Conservation (phyloP, 2,888 invertebrate species). For the Rhagonycha fulva region DNA sequence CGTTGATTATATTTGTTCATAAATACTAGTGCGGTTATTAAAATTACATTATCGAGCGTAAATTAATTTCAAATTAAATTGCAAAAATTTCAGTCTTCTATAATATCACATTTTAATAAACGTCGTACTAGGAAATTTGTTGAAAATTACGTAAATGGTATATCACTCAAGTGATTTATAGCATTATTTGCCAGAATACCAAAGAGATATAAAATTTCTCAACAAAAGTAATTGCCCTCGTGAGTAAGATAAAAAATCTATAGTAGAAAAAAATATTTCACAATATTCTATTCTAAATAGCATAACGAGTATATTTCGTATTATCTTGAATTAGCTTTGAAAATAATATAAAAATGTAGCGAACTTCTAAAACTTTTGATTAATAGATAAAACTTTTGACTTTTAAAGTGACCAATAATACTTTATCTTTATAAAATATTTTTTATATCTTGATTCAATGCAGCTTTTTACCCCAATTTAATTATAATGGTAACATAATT, state of each 20-base stretch:
- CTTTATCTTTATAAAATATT: not conserved
- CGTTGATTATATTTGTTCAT: slow-evolving; percentile 25
- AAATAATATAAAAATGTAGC: not conserved
- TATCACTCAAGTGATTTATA: slow-evolving; percentile 18
- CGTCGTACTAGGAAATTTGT: slow-evolving; percentile 5
- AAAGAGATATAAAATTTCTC: slow-evolving; percentile 16
- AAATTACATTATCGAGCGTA: slow-evolving; percentile 21
- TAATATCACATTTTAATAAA: not conserved
- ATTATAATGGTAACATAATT: slow-evolving; percentile 3
- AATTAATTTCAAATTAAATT: slow-evolving; percentile 23
- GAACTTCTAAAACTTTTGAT: not conserved
- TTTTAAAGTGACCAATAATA: not conserved
- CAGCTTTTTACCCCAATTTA: not conserved
- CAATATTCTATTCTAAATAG: not conserved
- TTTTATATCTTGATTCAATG: not conserved
- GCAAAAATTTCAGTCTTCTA: slow-evolving; percentile 7
- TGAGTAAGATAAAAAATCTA: slow-evolving; percentile 16
- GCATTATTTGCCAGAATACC: slow-evolving; percentile 15
- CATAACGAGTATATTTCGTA: not conserved
- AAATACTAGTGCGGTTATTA: slow-evolving; percentile 24
- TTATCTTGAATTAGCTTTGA: not conserved
- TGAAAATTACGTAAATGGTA: slow-evolving; percentile 20
- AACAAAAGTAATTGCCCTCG: slow-evolving; percentile 21
- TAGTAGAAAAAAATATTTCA: not conserved
- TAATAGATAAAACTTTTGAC: not conserved